These are phyloP conservation scores for Thunnus maccoyii DNA, from an alignment of 2,113 vertebrate species.

Conservation along the genomic window DNA sequence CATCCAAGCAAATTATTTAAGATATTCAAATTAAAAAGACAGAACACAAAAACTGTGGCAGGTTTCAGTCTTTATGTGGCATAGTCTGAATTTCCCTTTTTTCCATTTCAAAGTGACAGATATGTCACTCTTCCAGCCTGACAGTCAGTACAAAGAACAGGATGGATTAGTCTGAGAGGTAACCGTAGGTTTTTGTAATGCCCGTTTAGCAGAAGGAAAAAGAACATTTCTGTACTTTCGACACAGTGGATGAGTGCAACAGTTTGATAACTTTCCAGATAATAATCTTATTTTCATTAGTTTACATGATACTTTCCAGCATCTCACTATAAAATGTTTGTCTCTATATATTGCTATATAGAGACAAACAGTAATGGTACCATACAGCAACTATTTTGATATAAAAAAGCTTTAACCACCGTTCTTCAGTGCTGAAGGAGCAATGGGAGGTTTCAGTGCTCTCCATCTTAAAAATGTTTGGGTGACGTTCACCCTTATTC, in stretches of 20 bases:
- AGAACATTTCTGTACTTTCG: constrained; percentile 1
- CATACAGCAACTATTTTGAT: background rate
- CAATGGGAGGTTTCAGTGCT: background rate
- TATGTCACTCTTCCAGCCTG: constrained; percentile 62
- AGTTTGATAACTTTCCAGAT: background rate
- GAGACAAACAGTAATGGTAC: background rate
- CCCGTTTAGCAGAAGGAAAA: constrained; percentile 42
- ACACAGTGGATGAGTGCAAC: background rate
- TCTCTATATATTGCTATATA: constrained; percentile 9
- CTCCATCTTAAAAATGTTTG: background rate
- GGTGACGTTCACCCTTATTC: background rate
- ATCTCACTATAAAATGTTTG: constrained; percentile 5
- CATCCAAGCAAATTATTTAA: background rate
- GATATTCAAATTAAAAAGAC: background rate
- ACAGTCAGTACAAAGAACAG: constrained; percentile 52
- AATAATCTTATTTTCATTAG: background rate
- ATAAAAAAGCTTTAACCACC: background rate
- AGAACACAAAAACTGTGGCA: background rate
- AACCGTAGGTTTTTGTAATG: constrained; percentile 39
- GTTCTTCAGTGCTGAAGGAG: background rate
- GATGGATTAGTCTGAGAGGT: constrained; percentile 56
- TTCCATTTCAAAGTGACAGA: constrained; percentile 46
- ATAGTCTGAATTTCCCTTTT: constrained; percentile 36
- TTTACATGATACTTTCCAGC: background rate
- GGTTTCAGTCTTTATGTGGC: background rate